Evolutionary conservation across 2,888 invertebrate species (phyloP), one percentile per base, ranked within the genome.

Genomic region (Cosmorhoe ocellata): DNA sequence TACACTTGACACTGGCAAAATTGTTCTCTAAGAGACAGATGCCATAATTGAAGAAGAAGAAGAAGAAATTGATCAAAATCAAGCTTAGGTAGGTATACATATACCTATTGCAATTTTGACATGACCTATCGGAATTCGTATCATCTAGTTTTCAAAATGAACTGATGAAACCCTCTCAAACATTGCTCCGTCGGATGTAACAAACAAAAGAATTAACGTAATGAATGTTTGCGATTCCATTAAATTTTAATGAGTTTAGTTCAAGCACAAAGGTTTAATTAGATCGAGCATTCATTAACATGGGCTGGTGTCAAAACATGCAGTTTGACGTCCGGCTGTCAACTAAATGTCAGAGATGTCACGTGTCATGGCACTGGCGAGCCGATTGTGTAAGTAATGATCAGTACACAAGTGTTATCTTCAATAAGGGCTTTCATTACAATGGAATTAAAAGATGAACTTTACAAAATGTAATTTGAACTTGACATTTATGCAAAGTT

Each of bases 241-340:
- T 77, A 74, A 51, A 49, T 49, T 48, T 56, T 83, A 83, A 85
- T 84, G 76, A 81, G 75, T 80, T 80, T 80, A 80, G 69, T 62
- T 60, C 48, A 63, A 74, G 67, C 59, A 85, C 83, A 85, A 84
- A 79, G 67, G 71, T 73, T 77, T 86, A 84, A 87, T 87, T 86
- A 84, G 76, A 76, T 63, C 65, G 55, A 63, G 62, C 63, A 71
- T 78, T 81, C 79, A 83, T 84, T 82, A 84, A 72, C 77, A 78
- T 79, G 71, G 62, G 71, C 75, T 77, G 71, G 76, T 81, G 84
- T 86, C 87, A 84, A 79, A 86, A 84, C 80, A 82, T 70, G 67
- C 67, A 61, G 66, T 58, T 60, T 66, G 72, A 67, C 69, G 71
- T 69, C 60, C 62, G 50, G 69, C 77, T 84, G 86, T 87, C 86